These are phyloP conservation scores for Zaprionus lachaisei DNA, from an alignment of 1,140 invertebrate species.

Conservation along the genomic window DNA sequence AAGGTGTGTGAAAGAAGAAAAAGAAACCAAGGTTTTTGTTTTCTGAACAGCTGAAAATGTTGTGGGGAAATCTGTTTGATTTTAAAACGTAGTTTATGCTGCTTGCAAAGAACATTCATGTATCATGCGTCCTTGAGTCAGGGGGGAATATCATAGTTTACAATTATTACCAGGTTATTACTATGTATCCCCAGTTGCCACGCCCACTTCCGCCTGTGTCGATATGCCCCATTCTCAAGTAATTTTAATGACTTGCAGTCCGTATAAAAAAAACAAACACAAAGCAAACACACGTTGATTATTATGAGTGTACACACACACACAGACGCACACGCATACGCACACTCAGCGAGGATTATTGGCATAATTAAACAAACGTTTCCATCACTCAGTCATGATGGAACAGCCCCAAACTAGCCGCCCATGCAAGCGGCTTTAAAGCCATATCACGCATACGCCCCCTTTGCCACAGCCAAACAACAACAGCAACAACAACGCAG, in stretches of 20 bases:
- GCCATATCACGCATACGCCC: conserved; percentile 56
- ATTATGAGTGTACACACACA: conserved; percentile 57
- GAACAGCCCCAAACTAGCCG: conserved; percentile 8
- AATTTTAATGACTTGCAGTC: conserved; percentile 71
- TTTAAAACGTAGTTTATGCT: neutral
- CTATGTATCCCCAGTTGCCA: neutral
- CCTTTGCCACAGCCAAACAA: conserved; percentile 19
- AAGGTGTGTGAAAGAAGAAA: too few relatives aligned
- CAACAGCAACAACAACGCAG: conserved; percentile 20
- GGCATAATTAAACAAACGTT: conserved; percentile 78
- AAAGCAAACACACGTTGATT: conserved; percentile 37
- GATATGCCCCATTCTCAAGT: conserved; percentile 44
- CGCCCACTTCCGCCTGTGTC: conserved; percentile 42
- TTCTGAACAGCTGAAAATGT: too few relatives aligned
- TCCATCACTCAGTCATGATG: conserved; percentile 40
- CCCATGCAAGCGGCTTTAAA: conserved; percentile 6
- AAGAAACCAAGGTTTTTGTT: too few relatives aligned
- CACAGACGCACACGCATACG: conserved; percentile 4
- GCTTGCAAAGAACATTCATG: neutral
- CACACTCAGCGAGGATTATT: conserved; percentile 70
- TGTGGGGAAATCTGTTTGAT: too few relatives aligned
- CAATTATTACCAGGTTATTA: neutral
- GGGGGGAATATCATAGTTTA: neutral
- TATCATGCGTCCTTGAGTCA: neutral
- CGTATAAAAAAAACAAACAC: conserved; percentile 47